These are phyloP conservation scores for Drosophila lutescens DNA, from an alignment of 2,888 invertebrate species.

Conservation along the genomic window DNA sequence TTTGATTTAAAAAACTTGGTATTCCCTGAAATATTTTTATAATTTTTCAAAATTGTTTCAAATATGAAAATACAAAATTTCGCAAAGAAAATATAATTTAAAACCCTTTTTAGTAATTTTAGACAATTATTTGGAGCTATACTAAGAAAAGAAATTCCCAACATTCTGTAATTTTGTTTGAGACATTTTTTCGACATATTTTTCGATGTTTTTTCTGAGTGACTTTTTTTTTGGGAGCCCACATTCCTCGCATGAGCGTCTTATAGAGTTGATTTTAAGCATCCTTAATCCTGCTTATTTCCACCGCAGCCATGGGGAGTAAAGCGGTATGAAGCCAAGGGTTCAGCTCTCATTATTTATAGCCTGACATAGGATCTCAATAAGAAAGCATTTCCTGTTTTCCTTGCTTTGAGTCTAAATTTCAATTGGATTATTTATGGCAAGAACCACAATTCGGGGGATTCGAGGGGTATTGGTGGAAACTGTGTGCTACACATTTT, in stretches of 20 bases:
- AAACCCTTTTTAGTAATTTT: too few species aligned
- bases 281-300: constrained; percentile 76
- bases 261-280: constrained; percentile 68
- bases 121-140: too few species aligned
- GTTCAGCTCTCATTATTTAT: constrained; percentile 31
- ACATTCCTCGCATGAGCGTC: constrained; percentile 48
- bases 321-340: constrained; percentile 9
- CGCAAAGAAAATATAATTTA: too few species aligned
- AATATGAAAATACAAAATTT: too few species aligned
- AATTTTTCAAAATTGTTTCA: too few species aligned
- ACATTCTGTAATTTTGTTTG: background rate
- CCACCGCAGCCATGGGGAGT: constrained; percentile 49
- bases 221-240: constrained; percentile 9
- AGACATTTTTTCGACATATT: background rate
- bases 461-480: constrained; percentile 15
- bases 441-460: constrained; percentile 18
- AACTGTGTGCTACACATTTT: constrained; percentile 41
- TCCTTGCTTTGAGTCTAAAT: constrained; percentile 25
- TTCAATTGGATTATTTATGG: constrained; percentile 47
- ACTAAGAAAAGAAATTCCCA: background rate
- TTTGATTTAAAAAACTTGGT: background rate
- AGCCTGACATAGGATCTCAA: constrained; percentile 31
- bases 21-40: background rate
- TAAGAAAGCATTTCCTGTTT: constrained; percentile 27
- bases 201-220: constrained; percentile 10